Evolutionary conservation across 2,797 vertebrate genomes (phyloP), one percentile per base, ranked within the genome.

Genomic region (Esox masquinongy): DNA sequence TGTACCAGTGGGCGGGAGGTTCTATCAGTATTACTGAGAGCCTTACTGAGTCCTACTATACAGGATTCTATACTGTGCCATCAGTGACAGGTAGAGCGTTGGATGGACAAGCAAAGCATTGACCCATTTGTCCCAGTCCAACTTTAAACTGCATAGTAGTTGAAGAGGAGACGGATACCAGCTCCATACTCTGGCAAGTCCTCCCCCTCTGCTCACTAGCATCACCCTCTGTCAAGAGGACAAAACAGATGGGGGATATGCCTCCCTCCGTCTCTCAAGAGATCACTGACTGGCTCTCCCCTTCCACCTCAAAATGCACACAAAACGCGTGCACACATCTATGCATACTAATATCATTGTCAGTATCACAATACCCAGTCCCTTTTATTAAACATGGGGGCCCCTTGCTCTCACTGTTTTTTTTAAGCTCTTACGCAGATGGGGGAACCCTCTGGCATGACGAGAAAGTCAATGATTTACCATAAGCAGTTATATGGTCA

Each of bases 171-270:
- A 61, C 94, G 94, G 94, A 94, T 95, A 93, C 91, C 80, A 43
- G 87, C 63, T 0, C 88, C 87, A 90, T 88, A 91, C 89, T 93
- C 87, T 66, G 0, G 86, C 85, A 90, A 88, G 91, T 90, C 93
- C 89, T 86, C 76, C 73, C 68, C 5, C 19, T 47, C 43, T 47
- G 43, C 43, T 67, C 93, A 76, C 91, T 90, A 88, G 89, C 84
- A 89, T 85, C 85, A 83, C 84, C 36, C 71, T 71, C 67, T 50
- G 72, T 78, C 77, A 75, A 47, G 51, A 61, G 84, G 89, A 87
- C 88, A 85, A 86, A 94, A 87, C 94, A 95, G 94, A 95, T 94
- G 94, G 91, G 12, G 90, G 88, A 91, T 85, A 86, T 83, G 89
- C 31, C 26, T 66, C 29, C 26, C 63, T 66, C 29, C 63, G 15